Conservation (phyloP, 2,888 invertebrate genomes). For the Stenodera caucasica region DNA sequence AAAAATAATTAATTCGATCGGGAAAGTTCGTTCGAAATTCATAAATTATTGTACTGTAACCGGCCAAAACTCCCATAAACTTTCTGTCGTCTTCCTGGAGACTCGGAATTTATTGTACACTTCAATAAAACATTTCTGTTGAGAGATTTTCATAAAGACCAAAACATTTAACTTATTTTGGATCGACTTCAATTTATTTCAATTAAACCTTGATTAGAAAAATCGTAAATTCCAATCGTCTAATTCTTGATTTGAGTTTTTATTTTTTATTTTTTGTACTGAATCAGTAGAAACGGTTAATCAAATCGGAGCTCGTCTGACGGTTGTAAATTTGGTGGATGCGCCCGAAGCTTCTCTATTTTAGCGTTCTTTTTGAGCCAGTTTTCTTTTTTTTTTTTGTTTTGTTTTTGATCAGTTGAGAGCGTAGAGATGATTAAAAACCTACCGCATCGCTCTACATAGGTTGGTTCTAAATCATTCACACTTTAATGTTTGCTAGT, state of each 20-base stretch:
- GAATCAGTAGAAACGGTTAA: no score
- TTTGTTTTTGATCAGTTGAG: no score
- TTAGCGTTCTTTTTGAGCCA: no score
- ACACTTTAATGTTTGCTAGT: neutral
- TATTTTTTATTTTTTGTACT: no score
- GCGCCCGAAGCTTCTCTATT: neutral
- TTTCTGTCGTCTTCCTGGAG: neutral
- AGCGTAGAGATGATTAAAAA: neutral
- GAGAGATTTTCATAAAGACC: neutral
- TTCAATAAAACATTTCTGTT: neutral
- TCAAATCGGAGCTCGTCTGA: no score
- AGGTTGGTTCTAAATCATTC: neutral
- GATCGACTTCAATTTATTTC: neutral
- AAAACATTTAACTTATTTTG: neutral
- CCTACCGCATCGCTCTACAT: neutral
- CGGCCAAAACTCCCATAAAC: neutral
- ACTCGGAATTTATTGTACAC: neutral
- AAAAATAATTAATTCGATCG: neutral
- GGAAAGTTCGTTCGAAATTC: neutral
- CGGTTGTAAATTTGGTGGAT: neutral
- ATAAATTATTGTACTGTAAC: neutral
- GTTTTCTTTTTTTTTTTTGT: no score
- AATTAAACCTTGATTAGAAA: neutral
- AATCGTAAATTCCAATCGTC: neutral
- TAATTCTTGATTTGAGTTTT: no score